Conservation (phyloP, 2,113 vertebrate species). For the Cariama cristata region DNA sequence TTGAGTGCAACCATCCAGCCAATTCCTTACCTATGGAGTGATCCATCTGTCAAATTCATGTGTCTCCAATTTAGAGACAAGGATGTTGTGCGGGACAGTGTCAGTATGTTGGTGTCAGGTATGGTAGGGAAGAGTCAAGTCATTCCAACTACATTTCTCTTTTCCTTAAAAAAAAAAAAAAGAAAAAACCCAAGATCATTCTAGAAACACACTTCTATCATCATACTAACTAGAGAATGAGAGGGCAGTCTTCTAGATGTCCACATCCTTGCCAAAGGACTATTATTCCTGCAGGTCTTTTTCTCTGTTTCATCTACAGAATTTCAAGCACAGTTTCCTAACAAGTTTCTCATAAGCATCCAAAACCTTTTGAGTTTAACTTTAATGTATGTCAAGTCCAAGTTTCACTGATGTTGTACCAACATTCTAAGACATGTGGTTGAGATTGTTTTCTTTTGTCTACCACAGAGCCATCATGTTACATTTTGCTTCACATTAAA, state of each 20-base stretch:
- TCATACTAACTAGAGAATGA: not conserved
- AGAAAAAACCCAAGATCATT: not conserved
- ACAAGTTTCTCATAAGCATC: not conserved
- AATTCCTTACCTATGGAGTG: too few species aligned
- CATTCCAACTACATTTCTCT: not conserved
- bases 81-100: too few species aligned
- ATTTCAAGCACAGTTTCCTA: not conserved
- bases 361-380: not conserved
- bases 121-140: not conserved
- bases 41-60: too few species aligned
- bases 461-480: not conserved
- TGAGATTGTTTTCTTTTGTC: not conserved
- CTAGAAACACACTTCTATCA: not conserved
- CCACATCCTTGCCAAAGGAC: not conserved
- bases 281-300: not conserved
- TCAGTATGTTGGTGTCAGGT: not conserved
- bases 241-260: accelerated
- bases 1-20: too few species aligned
- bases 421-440: not conserved
- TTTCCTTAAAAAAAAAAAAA: not conserved
- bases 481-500: not conserved
- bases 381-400: not conserved
- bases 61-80: too few species aligned
- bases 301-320: not conserved
- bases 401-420: not conserved